phyloP scores from a whole-genome alignment of 2,797 vertebrate genomes.

The Arctocebus calabarensis region DNA sequence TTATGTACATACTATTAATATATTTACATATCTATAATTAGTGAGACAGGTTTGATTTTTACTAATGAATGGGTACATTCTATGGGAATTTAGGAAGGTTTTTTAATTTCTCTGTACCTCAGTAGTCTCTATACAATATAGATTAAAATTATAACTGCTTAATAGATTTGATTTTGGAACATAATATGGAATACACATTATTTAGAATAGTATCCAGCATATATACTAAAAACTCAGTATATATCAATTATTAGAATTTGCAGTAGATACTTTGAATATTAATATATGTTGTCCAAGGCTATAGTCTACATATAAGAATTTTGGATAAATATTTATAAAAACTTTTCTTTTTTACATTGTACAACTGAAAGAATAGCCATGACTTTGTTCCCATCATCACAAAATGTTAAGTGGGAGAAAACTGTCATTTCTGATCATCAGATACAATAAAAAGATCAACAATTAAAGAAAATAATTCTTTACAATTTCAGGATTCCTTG shows the following conservation, averaged over 20 bases:
- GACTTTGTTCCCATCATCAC: neutral
- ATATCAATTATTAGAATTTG: neutral
- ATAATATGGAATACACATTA: neutral
- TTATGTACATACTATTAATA: neutral
- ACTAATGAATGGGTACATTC: neutral
- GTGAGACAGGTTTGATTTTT: neutral
- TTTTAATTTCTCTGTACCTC: neutral
- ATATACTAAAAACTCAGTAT: neutral
- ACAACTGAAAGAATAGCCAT: neutral
- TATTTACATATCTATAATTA: neutral
- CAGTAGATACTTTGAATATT: neutral
- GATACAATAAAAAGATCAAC: neutral
- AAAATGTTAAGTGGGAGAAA: neutral
- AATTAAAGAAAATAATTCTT: neutral
- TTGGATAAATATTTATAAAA: neutral
- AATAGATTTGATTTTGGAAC: neutral
- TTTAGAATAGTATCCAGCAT: neutral
- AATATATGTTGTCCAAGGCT: neutral
- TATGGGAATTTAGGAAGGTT: neutral
- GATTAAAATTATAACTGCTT: neutral
- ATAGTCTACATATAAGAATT: neutral
- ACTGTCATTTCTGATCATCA: neutral
- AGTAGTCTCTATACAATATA: neutral
- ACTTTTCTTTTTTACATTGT: neutral
- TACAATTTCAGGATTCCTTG: neutral